Evolutionary conservation across 2,797 vertebrate species (phyloP).

Genomic region (Manis pentadactyla): DNA sequence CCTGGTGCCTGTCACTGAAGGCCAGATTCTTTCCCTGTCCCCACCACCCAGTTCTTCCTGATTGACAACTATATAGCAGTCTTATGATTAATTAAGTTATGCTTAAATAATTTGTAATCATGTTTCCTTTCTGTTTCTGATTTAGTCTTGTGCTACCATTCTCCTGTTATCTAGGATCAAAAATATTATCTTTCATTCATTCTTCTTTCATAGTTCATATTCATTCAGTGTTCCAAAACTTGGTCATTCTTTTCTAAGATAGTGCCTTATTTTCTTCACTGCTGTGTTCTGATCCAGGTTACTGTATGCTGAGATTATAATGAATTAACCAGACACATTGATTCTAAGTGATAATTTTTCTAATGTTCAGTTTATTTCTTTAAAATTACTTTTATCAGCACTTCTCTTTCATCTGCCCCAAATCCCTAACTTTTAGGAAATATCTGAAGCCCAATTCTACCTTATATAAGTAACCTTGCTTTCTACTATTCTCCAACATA

Average conservation of each 20-base stretch:
- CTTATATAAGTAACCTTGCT: neutral
- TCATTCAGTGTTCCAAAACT: neutral
- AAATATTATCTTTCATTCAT: slow-evolving; percentile 33
- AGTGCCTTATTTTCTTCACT: neutral
- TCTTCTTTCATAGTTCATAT: slow-evolving; percentile 15
- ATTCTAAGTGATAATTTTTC: slow-evolving; percentile 14
- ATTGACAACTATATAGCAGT: neutral
- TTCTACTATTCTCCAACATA: neutral
- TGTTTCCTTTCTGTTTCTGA: neutral
- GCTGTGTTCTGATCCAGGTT: neutral
- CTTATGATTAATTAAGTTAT: neutral
- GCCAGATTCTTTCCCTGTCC: neutral
- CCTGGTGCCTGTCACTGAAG: neutral
- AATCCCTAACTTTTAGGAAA: slow-evolving; percentile 13
- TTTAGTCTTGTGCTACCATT: neutral
- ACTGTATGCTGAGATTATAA: neutral
- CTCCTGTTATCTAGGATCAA: neutral
- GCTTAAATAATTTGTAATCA: slow-evolving; percentile 23
- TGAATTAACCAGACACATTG: neutral
- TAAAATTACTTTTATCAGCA: neutral
- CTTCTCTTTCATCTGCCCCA: neutral
- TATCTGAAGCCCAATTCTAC: neutral
- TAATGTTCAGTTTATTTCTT: slow-evolving; percentile 16
- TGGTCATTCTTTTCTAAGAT: neutral
- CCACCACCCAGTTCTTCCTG: neutral